Percentiles rank a stretch among this genome's conserved stretches.
Evolutionary conservation across 1,140 invertebrate species (phyloP).

Genomic region (Nasonia vitripennis): DNA sequence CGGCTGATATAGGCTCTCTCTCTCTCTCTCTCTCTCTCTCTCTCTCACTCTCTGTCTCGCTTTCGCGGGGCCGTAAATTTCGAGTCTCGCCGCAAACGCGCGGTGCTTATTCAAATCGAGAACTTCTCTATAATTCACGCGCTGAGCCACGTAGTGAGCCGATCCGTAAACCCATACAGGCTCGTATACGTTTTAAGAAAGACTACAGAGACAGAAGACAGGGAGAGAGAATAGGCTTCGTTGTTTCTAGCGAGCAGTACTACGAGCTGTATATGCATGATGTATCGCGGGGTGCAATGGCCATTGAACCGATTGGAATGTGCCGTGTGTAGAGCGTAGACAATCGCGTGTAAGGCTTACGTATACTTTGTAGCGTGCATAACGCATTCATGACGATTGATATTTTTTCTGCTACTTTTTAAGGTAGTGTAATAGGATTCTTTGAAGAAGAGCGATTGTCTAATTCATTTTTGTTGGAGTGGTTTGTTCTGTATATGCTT

Average conservation of each 20-base stretch:
- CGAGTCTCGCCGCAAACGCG: not conserved
- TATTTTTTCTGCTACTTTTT: no score
- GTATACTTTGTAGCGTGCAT: not conserved
- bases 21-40: no score
- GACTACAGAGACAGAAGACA: not conserved
- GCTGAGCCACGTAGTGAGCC: not conserved
- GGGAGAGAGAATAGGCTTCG: not conserved
- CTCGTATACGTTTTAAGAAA: not conserved
- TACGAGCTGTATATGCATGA: no score
- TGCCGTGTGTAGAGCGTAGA: not conserved
- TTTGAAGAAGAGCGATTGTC: no score
- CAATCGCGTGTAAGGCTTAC: not conserved
- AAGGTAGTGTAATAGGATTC: no score
- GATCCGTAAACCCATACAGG: not conserved
- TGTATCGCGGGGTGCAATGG: not conserved
- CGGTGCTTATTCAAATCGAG: conserved; percentile 40
- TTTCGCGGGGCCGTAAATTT: conserved; percentile 19
- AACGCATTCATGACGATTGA: not conserved
- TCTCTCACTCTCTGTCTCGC: not conserved
- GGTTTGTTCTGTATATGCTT: no score
- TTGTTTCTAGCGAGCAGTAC: not conserved
- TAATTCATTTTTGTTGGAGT: no score
- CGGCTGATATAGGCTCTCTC: not conserved
- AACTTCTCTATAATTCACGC: conserved; percentile 24
- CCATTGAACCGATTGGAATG: not conserved